Percentiles rank a stretch among this genome's conserved stretches.
Conservation (phyloP, 1,140 invertebrate genomes). For the Lucilia sericata region DNA sequence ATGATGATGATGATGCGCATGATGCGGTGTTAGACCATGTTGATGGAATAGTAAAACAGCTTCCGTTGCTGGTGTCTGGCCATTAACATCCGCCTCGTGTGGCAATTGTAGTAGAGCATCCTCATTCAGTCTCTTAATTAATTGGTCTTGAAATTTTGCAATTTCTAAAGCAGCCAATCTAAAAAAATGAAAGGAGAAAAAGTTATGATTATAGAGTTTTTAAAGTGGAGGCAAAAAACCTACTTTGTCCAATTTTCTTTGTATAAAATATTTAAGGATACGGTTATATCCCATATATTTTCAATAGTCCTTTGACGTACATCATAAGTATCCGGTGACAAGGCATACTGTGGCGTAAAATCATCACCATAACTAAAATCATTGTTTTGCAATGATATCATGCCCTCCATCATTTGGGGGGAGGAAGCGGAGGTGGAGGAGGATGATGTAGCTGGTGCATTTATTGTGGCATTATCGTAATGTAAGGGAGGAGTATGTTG, state of each 20-base stretch:
- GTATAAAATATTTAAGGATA: conserved; percentile 92
- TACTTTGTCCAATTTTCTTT: conserved; percentile 92
- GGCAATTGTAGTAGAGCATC: conserved; percentile 74
- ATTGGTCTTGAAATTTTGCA: conserved; percentile 86
- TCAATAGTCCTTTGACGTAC: conserved; percentile 82
- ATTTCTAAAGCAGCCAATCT: conserved; percentile 85
- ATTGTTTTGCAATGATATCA: conserved; percentile 49
- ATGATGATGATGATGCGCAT: conserved; percentile 72
- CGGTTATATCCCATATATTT: conserved; percentile 95
- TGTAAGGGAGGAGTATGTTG: conserved; percentile 47
- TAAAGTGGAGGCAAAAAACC: conserved; percentile 48
- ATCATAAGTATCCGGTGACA: conserved; percentile 70
- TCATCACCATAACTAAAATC: conserved; percentile 63
- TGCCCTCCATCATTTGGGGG: conserved; percentile 49
- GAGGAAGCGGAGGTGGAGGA: conserved; percentile 47
- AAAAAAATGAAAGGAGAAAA: conserved; percentile 44
- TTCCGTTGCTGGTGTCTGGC: conserved; percentile 69
- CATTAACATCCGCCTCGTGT: conserved; percentile 67
- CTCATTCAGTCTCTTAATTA: conserved; percentile 82
- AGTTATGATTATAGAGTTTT: not conserved
- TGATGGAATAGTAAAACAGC: conserved; percentile 70
- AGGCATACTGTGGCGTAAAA: conserved; percentile 63
- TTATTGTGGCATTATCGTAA: conserved; percentile 53
- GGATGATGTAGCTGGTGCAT: conserved; percentile 60
- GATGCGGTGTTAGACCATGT: conserved; percentile 68